These are phyloP conservation scores for Microctonus hyperodae DNA, from an alignment of 2,888 invertebrate species.

Conservation along the genomic window DNA sequence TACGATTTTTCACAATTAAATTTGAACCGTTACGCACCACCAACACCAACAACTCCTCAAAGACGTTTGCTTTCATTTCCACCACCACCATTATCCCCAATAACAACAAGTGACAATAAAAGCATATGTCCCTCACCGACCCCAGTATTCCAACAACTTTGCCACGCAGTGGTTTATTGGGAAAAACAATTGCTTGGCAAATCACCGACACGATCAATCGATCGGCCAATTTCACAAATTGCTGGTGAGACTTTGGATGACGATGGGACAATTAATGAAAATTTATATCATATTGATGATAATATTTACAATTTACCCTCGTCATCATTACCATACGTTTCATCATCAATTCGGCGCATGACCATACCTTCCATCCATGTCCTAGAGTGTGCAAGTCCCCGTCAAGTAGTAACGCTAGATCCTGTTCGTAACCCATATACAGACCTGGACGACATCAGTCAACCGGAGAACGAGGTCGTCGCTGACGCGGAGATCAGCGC, in stretches of 20 bases:
- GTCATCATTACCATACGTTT: constrained; percentile 29
- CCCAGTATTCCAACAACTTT: constrained; percentile 66
- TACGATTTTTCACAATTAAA: constrained; percentile 41
- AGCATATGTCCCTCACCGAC: constrained; percentile 63
- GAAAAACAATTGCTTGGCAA: constrained; percentile 53
- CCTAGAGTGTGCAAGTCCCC: constrained; percentile 51
- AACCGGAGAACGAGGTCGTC: constrained; percentile 70
- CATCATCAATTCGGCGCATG: constrained; percentile 50
- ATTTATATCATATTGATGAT: constrained; percentile 19
- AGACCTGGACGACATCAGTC: constrained; percentile 78
- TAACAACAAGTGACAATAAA: constrained; percentile 40
- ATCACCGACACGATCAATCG: constrained; percentile 44
- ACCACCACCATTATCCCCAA: constrained; percentile 44
- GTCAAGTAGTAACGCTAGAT: constrained; percentile 61
- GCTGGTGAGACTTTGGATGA: constrained; percentile 34
- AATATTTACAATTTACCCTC: constrained; percentile 18
- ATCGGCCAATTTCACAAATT: constrained; percentile 29
- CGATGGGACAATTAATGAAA: constrained; percentile 21
- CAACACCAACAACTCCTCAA: constrained; percentile 50
- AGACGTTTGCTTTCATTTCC: constrained; percentile 54
- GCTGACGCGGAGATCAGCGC: constrained; percentile 65
- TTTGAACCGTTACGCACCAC: constrained; percentile 50
- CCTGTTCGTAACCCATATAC: constrained; percentile 59
- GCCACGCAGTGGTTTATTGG: constrained; percentile 59
- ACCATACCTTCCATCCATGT: constrained; percentile 56